Conservation (phyloP, 1,140 invertebrate species). For the Drosophila obscura region DNA sequence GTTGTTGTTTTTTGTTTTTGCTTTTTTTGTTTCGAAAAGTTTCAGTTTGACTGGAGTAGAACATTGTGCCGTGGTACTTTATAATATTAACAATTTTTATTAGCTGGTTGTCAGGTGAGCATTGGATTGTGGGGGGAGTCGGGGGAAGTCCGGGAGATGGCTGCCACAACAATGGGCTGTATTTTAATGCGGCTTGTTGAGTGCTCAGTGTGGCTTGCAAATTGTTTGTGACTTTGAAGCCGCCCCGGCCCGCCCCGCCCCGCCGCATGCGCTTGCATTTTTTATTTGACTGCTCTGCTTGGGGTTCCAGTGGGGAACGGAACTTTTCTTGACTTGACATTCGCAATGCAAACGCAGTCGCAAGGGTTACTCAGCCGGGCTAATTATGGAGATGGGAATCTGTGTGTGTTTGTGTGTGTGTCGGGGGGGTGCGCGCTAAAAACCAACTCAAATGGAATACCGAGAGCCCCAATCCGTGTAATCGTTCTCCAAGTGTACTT, state of each 20-base stretch:
- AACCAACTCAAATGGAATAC: conserved; percentile 32
- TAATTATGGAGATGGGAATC: conserved; percentile 39
- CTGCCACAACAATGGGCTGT: conserved; percentile 57
- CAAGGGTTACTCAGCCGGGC: conserved; percentile 44
- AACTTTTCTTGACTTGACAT: conserved; percentile 46
- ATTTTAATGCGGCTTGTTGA: conserved; percentile 71
- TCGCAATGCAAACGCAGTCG: conserved; percentile 41
- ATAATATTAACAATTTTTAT: conserved; percentile 41
- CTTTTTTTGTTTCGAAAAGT: conserved; percentile 32
- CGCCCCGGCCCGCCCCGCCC: background rate
- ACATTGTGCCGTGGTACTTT: conserved; percentile 29
- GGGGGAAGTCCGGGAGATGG: too few species aligned
- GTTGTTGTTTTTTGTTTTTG: background rate
- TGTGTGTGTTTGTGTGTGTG: conserved; percentile 5
- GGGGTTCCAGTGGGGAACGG: background rate
- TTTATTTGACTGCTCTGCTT: background rate
- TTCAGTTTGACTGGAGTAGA: conserved; percentile 11
- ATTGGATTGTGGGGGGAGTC: background rate
- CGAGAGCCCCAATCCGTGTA: background rate
- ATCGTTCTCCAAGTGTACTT: too few species aligned
- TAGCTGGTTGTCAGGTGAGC: conserved; percentile 23
- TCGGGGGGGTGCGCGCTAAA: conserved; percentile 7
- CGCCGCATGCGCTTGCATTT: conserved; percentile 35
- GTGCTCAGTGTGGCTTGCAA: conserved; percentile 67
- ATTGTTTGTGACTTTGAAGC: conserved; percentile 74